Percentiles rank a stretch among this genome's conserved stretches.
Conservation (phyloP, 1,140 invertebrate species). For the Drosophila bipectinata region DNA sequence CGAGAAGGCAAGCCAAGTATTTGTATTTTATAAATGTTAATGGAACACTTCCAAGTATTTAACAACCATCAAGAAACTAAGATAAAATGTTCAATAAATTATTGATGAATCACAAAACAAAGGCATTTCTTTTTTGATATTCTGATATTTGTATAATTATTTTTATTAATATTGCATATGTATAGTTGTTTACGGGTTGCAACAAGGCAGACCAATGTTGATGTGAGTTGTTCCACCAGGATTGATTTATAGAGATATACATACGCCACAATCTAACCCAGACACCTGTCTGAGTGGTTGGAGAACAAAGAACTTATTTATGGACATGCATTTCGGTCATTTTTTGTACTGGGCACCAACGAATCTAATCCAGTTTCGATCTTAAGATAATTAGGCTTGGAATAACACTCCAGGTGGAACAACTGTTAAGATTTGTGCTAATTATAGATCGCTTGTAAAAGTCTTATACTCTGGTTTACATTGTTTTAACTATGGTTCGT, state of each 20-base stretch:
- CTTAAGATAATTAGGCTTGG: slow-evolving; percentile 2
- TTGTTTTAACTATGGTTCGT: slow-evolving; percentile 30
- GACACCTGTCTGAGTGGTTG: background rate
- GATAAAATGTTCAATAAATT: slow-evolving; percentile 74
- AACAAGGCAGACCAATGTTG: slow-evolving; percentile 37
- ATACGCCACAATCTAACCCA: slow-evolving; percentile 14
- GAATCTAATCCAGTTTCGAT: slow-evolving; percentile 18
- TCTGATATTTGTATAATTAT: slow-evolving; percentile 31
- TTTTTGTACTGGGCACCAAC: slow-evolving; percentile 10
- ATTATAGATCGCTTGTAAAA: slow-evolving; percentile 47
- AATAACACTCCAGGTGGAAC: slow-evolving; percentile 6
- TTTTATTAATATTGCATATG: slow-evolving; percentile 53
- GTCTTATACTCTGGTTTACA: slow-evolving; percentile 56
- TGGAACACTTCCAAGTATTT: slow-evolving; percentile 67
- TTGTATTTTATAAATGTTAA: slow-evolving; percentile 58
- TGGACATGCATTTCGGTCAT: slow-evolving; percentile 1
- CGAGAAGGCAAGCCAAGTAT: slow-evolving; percentile 43
- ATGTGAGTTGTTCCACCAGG: slow-evolving; percentile 5
- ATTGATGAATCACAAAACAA: slow-evolving; percentile 59
- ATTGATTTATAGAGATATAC: slow-evolving; percentile 21
- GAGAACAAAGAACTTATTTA: slow-evolving; percentile 30
- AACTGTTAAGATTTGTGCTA: slow-evolving; percentile 8
- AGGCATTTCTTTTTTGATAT: background rate
- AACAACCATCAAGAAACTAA: slow-evolving; percentile 65
- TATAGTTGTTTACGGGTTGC: slow-evolving; percentile 26